A percentile compares a stretch with the other conserved stretches of the same genome.
These are phyloP conservation scores for Chaetodon auriga DNA, from an alignment of 2,113 vertebrate genomes.

Conservation along the genomic window DNA sequence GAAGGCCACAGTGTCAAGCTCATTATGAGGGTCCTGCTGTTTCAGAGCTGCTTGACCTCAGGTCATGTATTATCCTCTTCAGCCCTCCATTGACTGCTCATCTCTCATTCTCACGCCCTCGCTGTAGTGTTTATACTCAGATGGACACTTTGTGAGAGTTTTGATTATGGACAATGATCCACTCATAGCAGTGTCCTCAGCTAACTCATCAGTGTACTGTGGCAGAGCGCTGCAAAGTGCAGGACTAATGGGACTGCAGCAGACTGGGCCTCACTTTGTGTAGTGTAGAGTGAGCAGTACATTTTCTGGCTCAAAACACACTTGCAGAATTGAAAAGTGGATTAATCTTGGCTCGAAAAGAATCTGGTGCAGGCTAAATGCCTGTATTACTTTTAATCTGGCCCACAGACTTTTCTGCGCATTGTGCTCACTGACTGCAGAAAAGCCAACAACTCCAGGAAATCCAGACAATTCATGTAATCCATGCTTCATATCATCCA, in stretches of 20 bases:
- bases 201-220: constrained; percentile 2
- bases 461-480: neutral
- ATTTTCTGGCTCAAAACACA: neutral
- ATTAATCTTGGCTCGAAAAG: neutral
- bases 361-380: neutral
- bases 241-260: constrained; percentile 15
- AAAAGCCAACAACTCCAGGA: neutral
- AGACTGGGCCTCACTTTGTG: neutral
- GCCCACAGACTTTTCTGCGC: neutral
- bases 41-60: constrained; percentile 23
- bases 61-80: constrained; percentile 46
- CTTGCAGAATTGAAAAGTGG: neutral
- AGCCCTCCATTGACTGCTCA: constrained; percentile 30
- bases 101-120: constrained; percentile 44
- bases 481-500: neutral
- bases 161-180: constrained; percentile 47
- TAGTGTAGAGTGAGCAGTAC: neutral
- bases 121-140: constrained; percentile 8
- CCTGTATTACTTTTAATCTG: constrained; percentile 10
- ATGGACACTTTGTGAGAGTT: constrained; percentile 26
- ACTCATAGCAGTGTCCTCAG: constrained; percentile 30
- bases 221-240: constrained; percentile 2
- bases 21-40: constrained; percentile 35
- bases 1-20: constrained; percentile 18
- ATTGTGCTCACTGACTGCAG: neutral